phyloP scores from a whole-genome alignment of 1,140 invertebrate species.

The Cyrtorhinus lividipennis region DNA sequence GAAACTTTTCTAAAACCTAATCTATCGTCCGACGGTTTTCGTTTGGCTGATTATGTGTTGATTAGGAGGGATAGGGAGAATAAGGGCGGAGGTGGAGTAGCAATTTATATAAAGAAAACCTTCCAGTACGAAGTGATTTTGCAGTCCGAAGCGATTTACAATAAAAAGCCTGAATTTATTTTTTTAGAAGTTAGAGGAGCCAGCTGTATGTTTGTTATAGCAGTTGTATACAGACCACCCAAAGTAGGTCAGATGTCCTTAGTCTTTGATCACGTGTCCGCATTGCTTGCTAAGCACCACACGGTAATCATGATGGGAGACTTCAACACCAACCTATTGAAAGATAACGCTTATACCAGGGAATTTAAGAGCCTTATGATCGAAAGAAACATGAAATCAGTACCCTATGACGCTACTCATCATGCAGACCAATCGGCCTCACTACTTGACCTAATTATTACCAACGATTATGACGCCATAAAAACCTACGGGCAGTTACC shows the following conservation, averaged over 20 bases:
- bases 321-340: neutral
- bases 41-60: neutral
- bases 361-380: neutral
- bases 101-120: neutral
- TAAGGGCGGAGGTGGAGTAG: neutral
- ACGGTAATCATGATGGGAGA: neutral
- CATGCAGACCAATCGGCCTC: neutral
- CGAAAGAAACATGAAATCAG: neutral
- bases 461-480: neutral
- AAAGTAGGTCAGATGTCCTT: neutral
- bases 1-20: neutral
- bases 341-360: neutral
- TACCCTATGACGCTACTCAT: neutral
- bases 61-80: neutral
- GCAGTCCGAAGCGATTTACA: neutral
- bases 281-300: neutral
- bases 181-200: neutral
- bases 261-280: neutral
- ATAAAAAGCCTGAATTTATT: neutral
- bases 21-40: neutral
- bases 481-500: neutral
- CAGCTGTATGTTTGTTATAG: neutral
- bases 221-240: neutral
- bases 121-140: neutral
- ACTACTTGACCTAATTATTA: neutral